These are phyloP conservation scores for Baronia brevicornis DNA, from an alignment of 2,888 invertebrate genomes.

Conservation along the genomic window DNA sequence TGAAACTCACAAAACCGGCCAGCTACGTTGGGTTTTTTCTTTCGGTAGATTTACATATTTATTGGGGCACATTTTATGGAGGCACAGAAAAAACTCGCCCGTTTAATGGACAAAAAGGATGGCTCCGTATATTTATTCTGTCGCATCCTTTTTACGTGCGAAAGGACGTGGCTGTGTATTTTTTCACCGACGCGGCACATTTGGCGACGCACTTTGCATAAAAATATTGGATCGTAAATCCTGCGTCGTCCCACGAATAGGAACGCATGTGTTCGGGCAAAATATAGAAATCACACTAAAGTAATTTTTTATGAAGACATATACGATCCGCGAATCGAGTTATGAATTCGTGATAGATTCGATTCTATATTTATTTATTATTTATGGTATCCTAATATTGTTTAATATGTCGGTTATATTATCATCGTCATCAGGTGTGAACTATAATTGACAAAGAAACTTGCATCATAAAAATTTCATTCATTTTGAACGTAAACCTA, in stretches of 20 bases:
- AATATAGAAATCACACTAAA: slow-evolving; percentile 57
- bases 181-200: slow-evolving; percentile 66
- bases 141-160: slow-evolving; percentile 73
- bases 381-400: slow-evolving; percentile 2
- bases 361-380: slow-evolving; percentile 20
- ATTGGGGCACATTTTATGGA: slow-evolving; percentile 75
- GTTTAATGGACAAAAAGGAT: slow-evolving; percentile 76
- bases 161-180: slow-evolving; percentile 65
- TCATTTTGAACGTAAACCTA: too few species aligned
- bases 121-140: slow-evolving; percentile 73
- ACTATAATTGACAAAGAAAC: neutral
- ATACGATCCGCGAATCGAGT: slow-evolving; percentile 48
- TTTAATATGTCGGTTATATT: neutral
- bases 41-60: slow-evolving; percentile 73
- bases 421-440: neutral
- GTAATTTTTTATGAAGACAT: slow-evolving; percentile 48
- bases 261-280: slow-evolving; percentile 57
- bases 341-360: slow-evolving; percentile 34
- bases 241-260: slow-evolving; percentile 49
- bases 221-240: slow-evolving; percentile 73
- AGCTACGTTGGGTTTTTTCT: slow-evolving; percentile 43
- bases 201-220: slow-evolving; percentile 74
- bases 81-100: slow-evolving; percentile 63
- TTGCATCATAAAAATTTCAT: slow-evolving; percentile 1
- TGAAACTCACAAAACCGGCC: slow-evolving; percentile 60